Base-by-base conservation (phyloP, 2,113 vertebrate genomes). In the Pseudorasbora parva region DNA sequence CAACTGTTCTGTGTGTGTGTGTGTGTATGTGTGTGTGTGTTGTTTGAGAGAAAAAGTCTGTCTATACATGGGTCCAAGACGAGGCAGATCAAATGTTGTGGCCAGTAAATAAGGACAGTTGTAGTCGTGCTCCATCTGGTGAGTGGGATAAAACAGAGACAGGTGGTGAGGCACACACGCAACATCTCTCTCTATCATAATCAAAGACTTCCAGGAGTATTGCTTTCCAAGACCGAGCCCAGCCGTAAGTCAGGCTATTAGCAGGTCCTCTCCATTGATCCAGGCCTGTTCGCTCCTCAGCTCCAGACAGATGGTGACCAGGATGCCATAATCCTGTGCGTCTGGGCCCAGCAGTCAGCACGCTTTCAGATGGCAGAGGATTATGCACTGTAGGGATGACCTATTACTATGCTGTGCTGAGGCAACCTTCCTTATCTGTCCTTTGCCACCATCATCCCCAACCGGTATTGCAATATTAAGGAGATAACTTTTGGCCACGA, bases 101-200 rank as follows among this genome's bases (percentile, higher is more conserved):
- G 71, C 72, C n/a, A 37, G 82, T 51, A 56, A 49, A 62, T 33
- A 56, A 9, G 9, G 71, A 60, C 27, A 45, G 62, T 25, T 19
- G 68, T 79, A 49, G 64, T 33, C 37, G 54, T 49, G 47, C 45
- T 75, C 84, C 86, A 87, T 86, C 84, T 89, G 86, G 84, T 72
- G 80, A 81, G 60, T 81, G 74, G 84, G 82, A 87, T 86, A 64
- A 84, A 84, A 47, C 54, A 62, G 60, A 49, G 82, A 89, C 88
- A 89, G 88, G 88, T 87, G 86, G 86, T 86, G 82, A 86, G 78
- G 75, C 76, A 37, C 43, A 71, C 54, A 80, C 62, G 64, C 59
- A 76, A 57, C 15, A 74, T 41, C 45, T 23, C 57, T 76, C 47
- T 57, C 78, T n/a, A 62, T 82, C 54, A 27, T 56, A 33, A 56